Evolutionary conservation across 1,140 invertebrate species (phyloP).

Genomic region (Anastrepha obliqua): DNA sequence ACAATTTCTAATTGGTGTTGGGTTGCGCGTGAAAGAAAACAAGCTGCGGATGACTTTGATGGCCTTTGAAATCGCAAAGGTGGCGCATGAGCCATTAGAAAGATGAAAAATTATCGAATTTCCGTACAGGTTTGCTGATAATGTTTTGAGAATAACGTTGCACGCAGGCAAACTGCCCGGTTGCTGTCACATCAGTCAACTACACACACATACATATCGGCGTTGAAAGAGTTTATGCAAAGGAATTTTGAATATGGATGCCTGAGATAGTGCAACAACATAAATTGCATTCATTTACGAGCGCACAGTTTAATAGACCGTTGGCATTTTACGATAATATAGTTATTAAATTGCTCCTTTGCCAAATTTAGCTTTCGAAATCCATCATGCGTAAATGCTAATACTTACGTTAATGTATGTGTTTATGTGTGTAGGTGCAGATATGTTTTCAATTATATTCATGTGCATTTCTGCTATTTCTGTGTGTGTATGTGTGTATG

Average conservation of each 20-base stretch:
- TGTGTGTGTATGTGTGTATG: not conserved
- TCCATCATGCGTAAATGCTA: conserved; percentile 46
- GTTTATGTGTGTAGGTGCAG: not conserved
- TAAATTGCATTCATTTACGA: not conserved
- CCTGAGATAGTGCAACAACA: not conserved
- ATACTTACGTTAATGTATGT: not conserved
- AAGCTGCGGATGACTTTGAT: too few relatives aligned
- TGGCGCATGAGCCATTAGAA: too few relatives aligned
- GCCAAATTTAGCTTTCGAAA: conserved; percentile 35
- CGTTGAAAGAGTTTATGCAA: not conserved
- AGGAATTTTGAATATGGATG: not conserved
- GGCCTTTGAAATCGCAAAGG: too few relatives aligned
- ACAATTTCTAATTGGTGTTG: too few relatives aligned
- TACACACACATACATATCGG: not conserved
- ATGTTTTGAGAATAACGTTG: too few relatives aligned
- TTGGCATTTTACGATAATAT: conserved; percentile 32
- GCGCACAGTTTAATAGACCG: not conserved
- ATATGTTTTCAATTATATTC: not conserved
- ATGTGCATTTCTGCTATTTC: not conserved
- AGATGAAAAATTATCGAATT: too few relatives aligned
- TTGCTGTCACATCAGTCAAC: too few relatives aligned
- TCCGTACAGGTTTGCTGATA: too few relatives aligned
- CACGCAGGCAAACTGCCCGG: too few relatives aligned
- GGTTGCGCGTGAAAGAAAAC: too few relatives aligned
- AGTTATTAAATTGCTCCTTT: conserved; percentile 14